Base-by-base conservation (phyloP, 2,113 vertebrate genomes). In the Seriola rivoliana region DNA sequence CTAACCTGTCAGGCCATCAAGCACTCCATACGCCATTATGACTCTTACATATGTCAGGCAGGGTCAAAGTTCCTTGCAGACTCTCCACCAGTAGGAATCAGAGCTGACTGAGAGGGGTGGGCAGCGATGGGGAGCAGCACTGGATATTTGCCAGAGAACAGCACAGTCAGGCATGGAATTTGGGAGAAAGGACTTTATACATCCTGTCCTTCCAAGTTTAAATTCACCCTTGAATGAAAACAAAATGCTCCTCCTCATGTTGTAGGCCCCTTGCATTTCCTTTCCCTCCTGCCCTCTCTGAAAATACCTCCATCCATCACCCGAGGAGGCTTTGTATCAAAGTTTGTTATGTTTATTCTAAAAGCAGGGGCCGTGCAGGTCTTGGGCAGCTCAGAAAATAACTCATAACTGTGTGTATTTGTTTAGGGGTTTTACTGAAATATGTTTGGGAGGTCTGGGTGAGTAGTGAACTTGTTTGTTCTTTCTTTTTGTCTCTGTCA, bases 41-140 rank as follows among this genome's bases (percentile, higher is more conserved):
- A 88, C 78, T 93, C 88, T 66, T 85, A 76, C 90, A 91, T 92
- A 90, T 94, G 92, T 92, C 85, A 83, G 73, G 79, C 54, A 5
- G 73, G 89, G 85, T 91, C 92, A 89, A 55, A 80, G 92, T 67
- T 91, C 71, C 42, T 48, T 25, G 60, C n/a, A 50, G 29, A 7
- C 68, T 66, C 54, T 66, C 70, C 17, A 29, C 62, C 70, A 77
- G 34, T 66, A 58, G 73, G 34, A 75, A 57, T 72, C 42, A 14
- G 46, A 81, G 36, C 38, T 14, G 72, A 64, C 52, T 63, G 29
- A 55, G 38, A 0, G 16, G 50, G 19, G 54, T 38, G 17, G 68
- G 32, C 19, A 52, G 32, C 1, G 34, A 14, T 19, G 38, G 21
- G 48, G 73, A n/a, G 58, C 48, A 77, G 42, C 5, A 0, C 40